Conservation (phyloP, 2,888 invertebrate species). For the Bimastos eiseni region DNA sequence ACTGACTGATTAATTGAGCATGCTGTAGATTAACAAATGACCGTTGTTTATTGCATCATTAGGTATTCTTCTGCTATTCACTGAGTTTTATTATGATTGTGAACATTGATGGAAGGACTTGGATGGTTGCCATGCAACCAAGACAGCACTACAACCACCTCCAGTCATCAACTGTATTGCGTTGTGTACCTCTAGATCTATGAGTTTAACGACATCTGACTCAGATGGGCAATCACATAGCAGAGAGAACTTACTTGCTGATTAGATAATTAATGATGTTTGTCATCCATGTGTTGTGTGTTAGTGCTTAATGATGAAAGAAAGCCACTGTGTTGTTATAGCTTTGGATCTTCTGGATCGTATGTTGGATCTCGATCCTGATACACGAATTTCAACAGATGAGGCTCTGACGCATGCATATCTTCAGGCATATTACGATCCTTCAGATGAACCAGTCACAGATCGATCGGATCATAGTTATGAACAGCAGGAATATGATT, state of each 20-base stretch:
- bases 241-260: not conserved
- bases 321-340: constrained; percentile 25
- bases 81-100: too few species aligned
- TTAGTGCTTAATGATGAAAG: not conserved
- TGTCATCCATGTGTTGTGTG: not conserved
- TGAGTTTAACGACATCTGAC: not conserved
- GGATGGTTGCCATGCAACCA: too few species aligned
- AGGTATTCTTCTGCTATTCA: too few species aligned
- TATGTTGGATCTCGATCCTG: constrained; percentile 95
- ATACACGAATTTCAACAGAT: constrained; percentile 82
- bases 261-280: not conserved
- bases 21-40: too few species aligned
- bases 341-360: constrained; percentile 91
- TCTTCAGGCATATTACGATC: constrained; percentile 76
- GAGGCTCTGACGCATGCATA: constrained; percentile 88
- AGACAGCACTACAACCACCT: too few species aligned
- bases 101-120: too few species aligned
- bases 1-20: too few species aligned
- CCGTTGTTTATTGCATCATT: too few species aligned
- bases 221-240: not conserved
- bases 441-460: constrained; percentile 77
- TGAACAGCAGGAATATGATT: constrained; percentile 41
- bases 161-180: not conserved
- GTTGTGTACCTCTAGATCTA: not conserved
- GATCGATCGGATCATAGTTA: constrained; percentile 43